These are phyloP conservation scores for Thalpophila matura DNA, from an alignment of 2,888 invertebrate species.

Conservation along the genomic window DNA sequence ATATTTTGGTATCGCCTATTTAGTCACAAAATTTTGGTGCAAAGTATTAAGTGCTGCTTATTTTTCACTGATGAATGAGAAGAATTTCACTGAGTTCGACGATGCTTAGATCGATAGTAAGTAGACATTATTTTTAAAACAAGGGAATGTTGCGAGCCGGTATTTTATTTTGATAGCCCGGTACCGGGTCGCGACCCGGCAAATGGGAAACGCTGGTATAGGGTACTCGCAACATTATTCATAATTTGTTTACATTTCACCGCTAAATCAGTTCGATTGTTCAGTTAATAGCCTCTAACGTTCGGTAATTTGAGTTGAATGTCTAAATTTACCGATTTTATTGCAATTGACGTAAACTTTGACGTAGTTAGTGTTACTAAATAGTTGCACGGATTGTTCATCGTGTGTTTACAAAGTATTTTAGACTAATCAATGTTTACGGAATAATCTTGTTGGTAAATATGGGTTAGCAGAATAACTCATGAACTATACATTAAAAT, in stretches of 20 bases:
- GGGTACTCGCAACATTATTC: neutral
- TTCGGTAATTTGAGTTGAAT: conserved; percentile 50
- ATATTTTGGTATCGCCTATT: too few species aligned
- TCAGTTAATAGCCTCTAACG: conserved; percentile 52
- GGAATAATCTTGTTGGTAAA: neutral
- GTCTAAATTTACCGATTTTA: conserved; percentile 61
- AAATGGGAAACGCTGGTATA: neutral
- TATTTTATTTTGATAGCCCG: too few species aligned
- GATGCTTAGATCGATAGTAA: too few species aligned
- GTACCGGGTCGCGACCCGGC: too few species aligned
- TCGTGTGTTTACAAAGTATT: conserved; percentile 42
- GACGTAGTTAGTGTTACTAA: conserved; percentile 47
- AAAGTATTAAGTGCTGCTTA: too few species aligned
- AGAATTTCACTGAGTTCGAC: too few species aligned
- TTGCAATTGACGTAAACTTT: conserved; percentile 56
- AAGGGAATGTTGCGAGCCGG: too few species aligned
- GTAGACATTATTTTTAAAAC: too few species aligned
- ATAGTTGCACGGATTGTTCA: conserved; percentile 48
- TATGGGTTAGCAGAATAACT: conserved; percentile 1
- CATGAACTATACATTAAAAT: too few species aligned
- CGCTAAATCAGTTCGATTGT: conserved; percentile 33
- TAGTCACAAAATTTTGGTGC: too few species aligned
- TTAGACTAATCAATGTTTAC: conserved; percentile 11
- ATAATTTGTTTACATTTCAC: conserved; percentile 24
- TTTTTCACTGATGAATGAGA: too few species aligned